These are phyloP conservation scores for Drosophila meridiana DNA, from an alignment of 2,888 invertebrate species.

Conservation along the genomic window DNA sequence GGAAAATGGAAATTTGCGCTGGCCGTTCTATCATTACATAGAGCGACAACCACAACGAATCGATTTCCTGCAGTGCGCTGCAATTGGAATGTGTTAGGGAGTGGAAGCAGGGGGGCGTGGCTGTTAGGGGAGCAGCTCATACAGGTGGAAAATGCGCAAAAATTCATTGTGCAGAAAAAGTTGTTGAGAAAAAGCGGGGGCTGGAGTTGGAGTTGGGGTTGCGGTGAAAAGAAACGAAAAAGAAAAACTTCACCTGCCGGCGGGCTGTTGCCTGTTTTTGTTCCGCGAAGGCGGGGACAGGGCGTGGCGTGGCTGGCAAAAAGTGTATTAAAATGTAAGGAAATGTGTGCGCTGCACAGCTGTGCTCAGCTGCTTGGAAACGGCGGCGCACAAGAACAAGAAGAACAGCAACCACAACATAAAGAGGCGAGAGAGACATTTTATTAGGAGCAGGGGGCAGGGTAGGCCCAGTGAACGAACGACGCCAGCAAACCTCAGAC, in stretches of 20 bases:
- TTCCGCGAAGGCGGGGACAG: not conserved
- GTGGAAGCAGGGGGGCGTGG: not conserved
- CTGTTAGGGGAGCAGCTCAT: conserved; percentile 49
- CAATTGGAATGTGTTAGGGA: not conserved
- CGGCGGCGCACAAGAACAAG: conserved; percentile 50
- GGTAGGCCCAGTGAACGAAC: conserved; percentile 25
- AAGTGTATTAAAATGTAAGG: conserved; percentile 77
- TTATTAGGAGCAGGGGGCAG: conserved; percentile 22
- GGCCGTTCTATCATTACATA: conserved; percentile 53
- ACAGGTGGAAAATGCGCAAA: conserved; percentile 81
- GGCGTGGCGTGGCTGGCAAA: conserved; percentile 45
- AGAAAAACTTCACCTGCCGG: conserved; percentile 60
- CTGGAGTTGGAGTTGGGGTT: not conserved
- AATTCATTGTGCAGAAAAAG: conserved; percentile 81
- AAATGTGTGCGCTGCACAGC: conserved; percentile 67
- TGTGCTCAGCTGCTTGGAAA: conserved; percentile 79
- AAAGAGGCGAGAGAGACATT: conserved; percentile 49
- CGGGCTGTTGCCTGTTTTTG: conserved; percentile 68
- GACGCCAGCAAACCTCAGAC: conserved; percentile 6
- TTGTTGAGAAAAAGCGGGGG: conserved; percentile 37
- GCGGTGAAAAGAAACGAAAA: conserved; percentile 19
- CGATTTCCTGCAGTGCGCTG: conserved; percentile 61
- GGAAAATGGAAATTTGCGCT: conserved; percentile 47
- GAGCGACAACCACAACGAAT: conserved; percentile 75
- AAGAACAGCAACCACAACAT: conserved; percentile 51